A percentile compares a stretch with the other conserved stretches of the same genome.
These are phyloP conservation scores for Alca torda DNA, from an alignment of 2,797 vertebrate species.

Conservation along the genomic window DNA sequence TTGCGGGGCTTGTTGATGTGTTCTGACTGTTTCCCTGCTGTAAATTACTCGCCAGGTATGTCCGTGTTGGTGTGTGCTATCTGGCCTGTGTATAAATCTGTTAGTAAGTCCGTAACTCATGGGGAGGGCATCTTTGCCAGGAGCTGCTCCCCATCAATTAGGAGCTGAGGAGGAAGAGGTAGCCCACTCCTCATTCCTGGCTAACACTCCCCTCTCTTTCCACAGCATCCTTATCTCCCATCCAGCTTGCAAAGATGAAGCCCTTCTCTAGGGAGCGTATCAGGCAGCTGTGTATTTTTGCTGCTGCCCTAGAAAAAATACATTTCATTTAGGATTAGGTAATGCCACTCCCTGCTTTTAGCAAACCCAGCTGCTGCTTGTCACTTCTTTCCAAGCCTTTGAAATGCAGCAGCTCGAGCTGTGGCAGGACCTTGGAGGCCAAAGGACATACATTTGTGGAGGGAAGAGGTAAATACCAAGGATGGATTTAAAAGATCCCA, in stretches of 20 bases:
- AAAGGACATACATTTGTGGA: neutral
- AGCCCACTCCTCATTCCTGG: slow-evolving; percentile 15
- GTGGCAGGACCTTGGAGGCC: neutral
- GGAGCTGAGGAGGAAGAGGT: neutral
- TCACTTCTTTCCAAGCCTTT: neutral
- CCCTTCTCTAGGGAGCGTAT: neutral
- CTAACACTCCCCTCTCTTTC: neutral
- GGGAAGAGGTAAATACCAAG: neutral
- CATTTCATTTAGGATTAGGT: neutral
- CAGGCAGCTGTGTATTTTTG: neutral
- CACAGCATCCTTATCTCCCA: neutral
- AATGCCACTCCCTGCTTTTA: slow-evolving; percentile 30
- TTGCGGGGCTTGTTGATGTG: neutral
- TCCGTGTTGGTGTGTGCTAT: neutral
- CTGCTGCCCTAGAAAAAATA: neutral
- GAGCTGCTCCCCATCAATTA: neutral
- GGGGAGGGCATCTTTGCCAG: neutral
- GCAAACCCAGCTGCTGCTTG: neutral
- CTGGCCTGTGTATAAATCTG: neutral
- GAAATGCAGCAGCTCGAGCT: neutral
- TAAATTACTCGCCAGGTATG: neutral
- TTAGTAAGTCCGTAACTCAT: neutral
- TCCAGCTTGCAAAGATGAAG: neutral
- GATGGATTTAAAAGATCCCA: neutral
- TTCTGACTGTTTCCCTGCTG: neutral